Conservation (phyloP, 2,797 vertebrate genomes). For the Anguilla megastoma region DNA sequence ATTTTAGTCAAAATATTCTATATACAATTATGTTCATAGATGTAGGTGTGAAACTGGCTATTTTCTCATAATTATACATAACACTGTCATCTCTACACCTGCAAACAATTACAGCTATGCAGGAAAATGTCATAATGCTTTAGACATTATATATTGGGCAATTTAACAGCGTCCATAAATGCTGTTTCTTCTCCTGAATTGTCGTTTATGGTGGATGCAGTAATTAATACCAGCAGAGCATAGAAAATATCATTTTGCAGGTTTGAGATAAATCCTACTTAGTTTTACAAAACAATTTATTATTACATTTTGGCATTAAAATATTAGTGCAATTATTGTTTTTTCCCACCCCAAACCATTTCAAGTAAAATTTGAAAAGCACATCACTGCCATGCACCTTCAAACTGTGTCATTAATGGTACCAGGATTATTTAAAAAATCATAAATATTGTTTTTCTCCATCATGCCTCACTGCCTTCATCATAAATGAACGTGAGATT, state of each 20-base stretch:
- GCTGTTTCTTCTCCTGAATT: slow-evolving; percentile 7
- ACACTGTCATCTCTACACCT: slow-evolving; percentile 25
- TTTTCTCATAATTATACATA: slow-evolving; percentile 29
- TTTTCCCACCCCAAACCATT: background rate
- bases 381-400: background rate
- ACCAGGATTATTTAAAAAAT: too few species aligned
- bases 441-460: too few species aligned
- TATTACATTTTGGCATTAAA: background rate
- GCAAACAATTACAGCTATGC: slow-evolving; percentile 28
- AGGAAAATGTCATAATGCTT: slow-evolving; percentile 17
- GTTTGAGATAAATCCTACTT: background rate
- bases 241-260: background rate
- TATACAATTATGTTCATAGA: slow-evolving; percentile 9
- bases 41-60: slow-evolving; percentile 17
- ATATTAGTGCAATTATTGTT: background rate
- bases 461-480: too few species aligned
- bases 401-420: too few species aligned
- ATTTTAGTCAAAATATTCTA: background rate
- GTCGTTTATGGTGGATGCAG: background rate
- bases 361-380: background rate
- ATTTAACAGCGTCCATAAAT: slow-evolving; percentile 22
- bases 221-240: background rate
- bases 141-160: slow-evolving; percentile 27
- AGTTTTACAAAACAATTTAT: background rate
- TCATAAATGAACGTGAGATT: too few species aligned